Percentiles rank a stretch among this genome's conserved stretches.
Evolutionary conservation across 1,140 invertebrate genomes (phyloP).

Genomic region (Laupala kohalensis): DNA sequence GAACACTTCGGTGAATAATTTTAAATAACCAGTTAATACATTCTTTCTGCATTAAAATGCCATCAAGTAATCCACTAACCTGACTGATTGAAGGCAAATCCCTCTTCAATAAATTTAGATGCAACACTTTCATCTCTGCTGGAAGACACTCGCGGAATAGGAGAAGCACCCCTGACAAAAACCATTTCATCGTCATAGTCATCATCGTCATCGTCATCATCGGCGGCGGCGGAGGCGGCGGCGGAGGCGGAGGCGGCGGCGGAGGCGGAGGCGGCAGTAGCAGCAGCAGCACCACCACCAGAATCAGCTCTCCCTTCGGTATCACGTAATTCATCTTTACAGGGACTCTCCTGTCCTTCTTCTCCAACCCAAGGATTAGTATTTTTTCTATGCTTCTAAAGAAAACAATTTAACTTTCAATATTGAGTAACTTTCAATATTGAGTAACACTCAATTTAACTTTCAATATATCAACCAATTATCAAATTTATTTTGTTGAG

Average conservation of each 20-base stretch:
- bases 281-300: not conserved
- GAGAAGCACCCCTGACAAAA: constrained; percentile 57
- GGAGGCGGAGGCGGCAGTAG: not conserved
- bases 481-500: no score
- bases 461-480: no score
- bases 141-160: constrained; percentile 13
- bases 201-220: constrained; percentile 36
- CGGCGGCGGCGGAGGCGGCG: constrained; percentile 18
- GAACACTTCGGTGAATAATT: not conserved
- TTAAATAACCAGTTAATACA: not conserved
- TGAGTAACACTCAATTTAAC: no score
- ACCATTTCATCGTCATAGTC: constrained; percentile 66
- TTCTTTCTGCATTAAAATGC: not conserved
- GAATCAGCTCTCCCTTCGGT: not conserved
- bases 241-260: constrained; percentile 7
- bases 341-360: not conserved
- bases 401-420: no score
- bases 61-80: not conserved
- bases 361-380: not conserved
- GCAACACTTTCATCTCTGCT: not conserved
- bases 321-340: not conserved
- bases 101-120: constrained; percentile 2
- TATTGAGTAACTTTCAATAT: no score
- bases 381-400: not conserved
- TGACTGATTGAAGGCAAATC: not conserved